Base-by-base conservation (phyloP, 2,113 vertebrate genomes). In the Myxocyprinus asiaticus region DNA sequence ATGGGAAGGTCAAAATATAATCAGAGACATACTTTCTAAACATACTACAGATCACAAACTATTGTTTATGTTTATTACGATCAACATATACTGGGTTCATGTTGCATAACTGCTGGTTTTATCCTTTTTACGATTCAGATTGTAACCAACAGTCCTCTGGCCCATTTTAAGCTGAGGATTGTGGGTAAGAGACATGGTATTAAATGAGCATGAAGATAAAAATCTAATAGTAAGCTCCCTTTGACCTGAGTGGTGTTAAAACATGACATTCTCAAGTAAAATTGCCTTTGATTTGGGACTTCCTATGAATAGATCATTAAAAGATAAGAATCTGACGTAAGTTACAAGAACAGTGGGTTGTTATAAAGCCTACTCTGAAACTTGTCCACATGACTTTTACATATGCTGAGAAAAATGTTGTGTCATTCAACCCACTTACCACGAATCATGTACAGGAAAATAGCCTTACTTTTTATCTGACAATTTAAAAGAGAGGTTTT, bases 261-360 rank as follows among this genome's bases (percentile, higher is more conserved):
- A 72, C 50, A 65, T 9, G 14, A 59, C 62, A 33, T 33, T 33
- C 22, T 33, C 22, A 33, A 33, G 22, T 33, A 65, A 67, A 70
- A 67, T 9, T 10, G 17, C 15, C 44, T 66, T 62, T 9, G 22
- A 59, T 42, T 15, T 9, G 17, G 15, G 56, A 45, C 42, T 59
- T 65, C 10, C 8, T 50, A 4, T 10, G 5, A 45, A 55, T 17
- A 14, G 9, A 45, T 44, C 15, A 70, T 58, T 64, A 9, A 47
- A 58, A 67, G 12, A 11, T 11, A 76, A 63, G 15, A 33, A 33
- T 33, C 1, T 82, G 72, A 67, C 33, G 4, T 61, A 67, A 77
- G 45, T 67, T 67, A 65, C 78, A 77, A 67, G 74, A 83, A 83
- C 5, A 14, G 62, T 83, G 44, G 62, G 78, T 59, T 58, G 66